Base-by-base conservation (phyloP, 2,888 invertebrate species). In the Drosophila tanythrix region DNA sequence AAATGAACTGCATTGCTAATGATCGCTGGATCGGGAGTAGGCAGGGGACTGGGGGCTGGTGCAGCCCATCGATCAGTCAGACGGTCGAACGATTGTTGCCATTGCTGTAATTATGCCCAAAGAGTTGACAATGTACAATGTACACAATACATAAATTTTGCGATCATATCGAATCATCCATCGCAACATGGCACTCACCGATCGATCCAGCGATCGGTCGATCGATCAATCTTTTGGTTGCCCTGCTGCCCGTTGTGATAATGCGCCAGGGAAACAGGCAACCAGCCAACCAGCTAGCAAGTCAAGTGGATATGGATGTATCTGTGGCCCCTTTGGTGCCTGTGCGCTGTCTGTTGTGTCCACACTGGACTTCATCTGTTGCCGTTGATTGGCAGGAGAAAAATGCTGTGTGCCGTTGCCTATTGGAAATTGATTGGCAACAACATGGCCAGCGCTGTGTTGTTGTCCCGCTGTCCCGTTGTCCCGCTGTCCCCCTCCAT, bases 311-410 rank as follows among this genome's bases (percentile, higher is more conserved):
- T 61, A 60, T 43, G 29, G 21, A 70, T 61, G 69, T 40, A 21
- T 53, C 46, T 55, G 70, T 43, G 43, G 25, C 55, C 29, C 51
- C 33, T 46, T 31, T 79, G 83, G 79, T 88, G 85, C 67, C 82
- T 81, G 83, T 74, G 81, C 74, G 79, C 88, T 90, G 92, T 91
- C 91, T 89, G 90, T 91, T 82, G 75, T 91, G 91, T 90, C 91
- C 90, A 90, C 91, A 92, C 91, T 82, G 72, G 82, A 87, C 90
- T 88, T 90, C 89, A 88, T 90, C 88, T 88, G 89, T 83, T 70
- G 82, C 73, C 60, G 70, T 81, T 90, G 90, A 90, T 90, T 90
- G 90, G 89, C 90, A 90, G 88, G 62, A 38, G 65, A 60, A 69
- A 79, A 69, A 66, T 66, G 75, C 67, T 73, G 60, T 43, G 40